Conservation (phyloP, 2,888 invertebrate genomes). For the Brachyptera risi region DNA sequence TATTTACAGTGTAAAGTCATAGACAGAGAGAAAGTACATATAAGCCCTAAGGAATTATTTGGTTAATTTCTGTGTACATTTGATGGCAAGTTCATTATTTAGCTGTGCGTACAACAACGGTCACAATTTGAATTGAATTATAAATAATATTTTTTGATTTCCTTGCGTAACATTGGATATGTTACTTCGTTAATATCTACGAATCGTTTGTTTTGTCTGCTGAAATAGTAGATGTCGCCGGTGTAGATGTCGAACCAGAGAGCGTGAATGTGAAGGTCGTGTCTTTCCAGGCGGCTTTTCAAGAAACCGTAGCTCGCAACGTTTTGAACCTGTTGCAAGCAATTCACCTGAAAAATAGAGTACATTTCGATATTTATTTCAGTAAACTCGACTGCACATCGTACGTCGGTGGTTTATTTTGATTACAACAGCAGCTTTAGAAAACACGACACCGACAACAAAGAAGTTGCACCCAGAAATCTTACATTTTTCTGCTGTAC, state of each 20-base stretch:
- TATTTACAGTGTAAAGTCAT: no score
- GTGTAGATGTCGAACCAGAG: slow-evolving; percentile 98
- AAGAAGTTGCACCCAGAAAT: no score
- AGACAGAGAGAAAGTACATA: no score
- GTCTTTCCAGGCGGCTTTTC: slow-evolving; percentile 71
- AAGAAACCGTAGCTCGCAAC: slow-evolving; percentile 90
- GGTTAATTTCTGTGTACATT: no score
- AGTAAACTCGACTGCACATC: background rate
- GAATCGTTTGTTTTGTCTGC: slow-evolving; percentile 79
- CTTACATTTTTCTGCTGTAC: no score
- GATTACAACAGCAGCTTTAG: no score
- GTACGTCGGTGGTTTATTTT: no score
- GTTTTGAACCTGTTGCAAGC: slow-evolving; percentile 87
- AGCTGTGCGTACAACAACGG: no score
- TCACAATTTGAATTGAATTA: no score
- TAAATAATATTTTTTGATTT: slow-evolving; percentile 66
- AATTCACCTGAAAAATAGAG: slow-evolving; percentile 63
- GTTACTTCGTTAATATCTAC: slow-evolving; percentile 80
- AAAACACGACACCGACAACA: no score
- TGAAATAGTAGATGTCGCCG: slow-evolving; percentile 93
- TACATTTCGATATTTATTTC: background rate
- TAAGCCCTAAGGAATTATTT: no score
- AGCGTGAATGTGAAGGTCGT: slow-evolving; percentile 85
- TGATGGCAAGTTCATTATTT: no score
- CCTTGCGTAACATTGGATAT: slow-evolving; percentile 67